A percentile compares a stretch with the other conserved stretches of the same genome.
These are phyloP conservation scores for Platerodrilus igneus DNA, from an alignment of 2,888 invertebrate species.

Conservation along the genomic window DNA sequence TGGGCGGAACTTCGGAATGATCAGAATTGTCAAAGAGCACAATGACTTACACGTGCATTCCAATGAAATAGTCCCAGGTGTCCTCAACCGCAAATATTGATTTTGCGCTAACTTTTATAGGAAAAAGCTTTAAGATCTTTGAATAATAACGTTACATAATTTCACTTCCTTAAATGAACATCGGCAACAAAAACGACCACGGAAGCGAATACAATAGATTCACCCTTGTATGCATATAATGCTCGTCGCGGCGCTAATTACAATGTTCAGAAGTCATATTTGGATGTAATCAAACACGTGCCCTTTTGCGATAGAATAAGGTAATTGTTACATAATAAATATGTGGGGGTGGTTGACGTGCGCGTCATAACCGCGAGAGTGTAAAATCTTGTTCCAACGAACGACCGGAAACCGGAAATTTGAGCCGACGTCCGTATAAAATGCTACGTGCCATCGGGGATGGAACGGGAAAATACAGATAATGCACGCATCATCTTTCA, in stretches of 20 bases:
- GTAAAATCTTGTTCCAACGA: conserved; percentile 50
- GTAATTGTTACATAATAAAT: conserved; percentile 30
- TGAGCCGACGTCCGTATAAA: conserved; percentile 48
- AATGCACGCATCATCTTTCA: conserved; percentile 44
- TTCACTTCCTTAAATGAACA: no score
- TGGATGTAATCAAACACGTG: conserved; percentile 18
- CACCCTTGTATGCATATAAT: no score
- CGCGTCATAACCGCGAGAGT: conserved; percentile 47
- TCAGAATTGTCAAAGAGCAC: conserved; percentile 19
- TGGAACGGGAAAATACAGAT: conserved; percentile 28
- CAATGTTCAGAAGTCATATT: conserved; percentile 18
- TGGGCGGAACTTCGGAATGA: conserved; percentile 24
- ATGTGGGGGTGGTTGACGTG: conserved; percentile 32
- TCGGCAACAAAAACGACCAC: no score
- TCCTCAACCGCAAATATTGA: conserved; percentile 34
- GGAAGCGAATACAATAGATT: no score
- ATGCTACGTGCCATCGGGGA: conserved; percentile 26
- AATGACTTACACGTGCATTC: conserved; percentile 24
- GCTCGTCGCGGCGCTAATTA: conserved; percentile 21
- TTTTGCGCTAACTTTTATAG: conserved; percentile 30
- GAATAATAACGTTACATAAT: conserved; percentile 8
- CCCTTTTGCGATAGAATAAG: conserved; percentile 13
- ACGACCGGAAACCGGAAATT: conserved; percentile 49
- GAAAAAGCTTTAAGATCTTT: no score
- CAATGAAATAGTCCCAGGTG: conserved; percentile 23